A percentile compares a stretch with the other conserved stretches of the same genome.
These are phyloP conservation scores for Celastrina argiolus DNA, from an alignment of 2,888 invertebrate species.

Conservation along the genomic window DNA sequence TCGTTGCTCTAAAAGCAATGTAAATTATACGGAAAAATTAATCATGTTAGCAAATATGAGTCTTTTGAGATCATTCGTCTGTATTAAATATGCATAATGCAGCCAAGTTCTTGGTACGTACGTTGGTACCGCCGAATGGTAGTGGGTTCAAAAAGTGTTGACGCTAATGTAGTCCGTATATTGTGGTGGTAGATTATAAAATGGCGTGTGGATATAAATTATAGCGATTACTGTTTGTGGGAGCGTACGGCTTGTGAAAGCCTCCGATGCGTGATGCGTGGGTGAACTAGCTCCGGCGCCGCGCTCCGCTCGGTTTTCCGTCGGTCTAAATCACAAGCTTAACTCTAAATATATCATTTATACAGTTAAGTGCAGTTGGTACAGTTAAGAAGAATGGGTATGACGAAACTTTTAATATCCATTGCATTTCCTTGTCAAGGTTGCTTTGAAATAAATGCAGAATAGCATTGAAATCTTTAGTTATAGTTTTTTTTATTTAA, in stretches of 20 bases:
- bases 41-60: conserved; percentile 34
- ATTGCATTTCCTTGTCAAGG: too few relatives aligned
- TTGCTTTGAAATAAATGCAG: too few relatives aligned
- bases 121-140: conserved; percentile 17
- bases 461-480: too few relatives aligned
- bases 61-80: conserved; percentile 21
- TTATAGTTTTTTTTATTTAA: too few relatives aligned
- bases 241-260: conserved; percentile 63
- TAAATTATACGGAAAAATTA: conserved; percentile 26
- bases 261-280: conserved; percentile 65
- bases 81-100: conserved; percentile 35
- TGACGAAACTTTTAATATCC: neutral
- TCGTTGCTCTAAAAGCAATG: neutral
- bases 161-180: conserved; percentile 32
- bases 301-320: conserved; percentile 39
- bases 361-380: neutral
- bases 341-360: conserved; percentile 17
- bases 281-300: conserved; percentile 65
- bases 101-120: conserved; percentile 28
- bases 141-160: conserved; percentile 25
- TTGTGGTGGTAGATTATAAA: conserved; percentile 34
- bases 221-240: conserved; percentile 40
- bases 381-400: neutral
- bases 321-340: conserved; percentile 35
- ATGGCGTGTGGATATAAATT: conserved; percentile 35